phyloP scores from a whole-genome alignment of 2,888 invertebrate species.

The Terebella lapidaria region DNA sequence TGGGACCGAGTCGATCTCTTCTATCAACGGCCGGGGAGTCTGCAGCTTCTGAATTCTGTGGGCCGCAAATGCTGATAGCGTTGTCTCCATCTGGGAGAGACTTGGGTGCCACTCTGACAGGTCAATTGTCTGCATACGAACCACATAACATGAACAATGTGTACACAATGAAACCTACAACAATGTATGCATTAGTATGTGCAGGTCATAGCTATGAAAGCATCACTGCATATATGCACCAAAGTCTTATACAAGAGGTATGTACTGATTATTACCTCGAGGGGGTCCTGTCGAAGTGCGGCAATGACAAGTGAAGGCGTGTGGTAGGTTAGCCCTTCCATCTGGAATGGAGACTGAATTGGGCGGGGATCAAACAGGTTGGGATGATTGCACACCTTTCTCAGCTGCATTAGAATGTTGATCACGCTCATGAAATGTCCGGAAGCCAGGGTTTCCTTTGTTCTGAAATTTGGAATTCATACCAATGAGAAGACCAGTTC shows the following conservation, averaged over 20 bases:
- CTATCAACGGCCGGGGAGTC: conserved; percentile 67
- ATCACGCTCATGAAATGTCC: conserved; percentile 93
- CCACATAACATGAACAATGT: too few relatives aligned
- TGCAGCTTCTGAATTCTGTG: conserved; percentile 74
- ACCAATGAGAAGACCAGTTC: not conserved
- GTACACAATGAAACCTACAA: too few relatives aligned
- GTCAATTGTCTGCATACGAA: conserved; percentile 4
- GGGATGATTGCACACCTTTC: conserved; percentile 96
- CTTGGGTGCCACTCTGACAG: conserved; percentile 25
- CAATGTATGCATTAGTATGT: too few relatives aligned
- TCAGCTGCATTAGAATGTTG: conserved; percentile 96
- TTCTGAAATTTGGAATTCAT: conserved; percentile 69
- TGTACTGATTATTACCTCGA: too few relatives aligned
- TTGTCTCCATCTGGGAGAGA: conserved; percentile 63
- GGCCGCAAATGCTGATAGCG: conserved; percentile 75
- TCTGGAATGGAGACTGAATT: conserved; percentile 79
- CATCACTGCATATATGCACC: too few relatives aligned
- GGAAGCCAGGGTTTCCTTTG: conserved; percentile 83
- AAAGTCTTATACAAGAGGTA: too few relatives aligned
- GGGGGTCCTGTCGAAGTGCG: conserved; percentile 69
- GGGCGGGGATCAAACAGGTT: conserved; percentile 78
- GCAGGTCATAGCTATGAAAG: too few relatives aligned
- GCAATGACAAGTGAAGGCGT: conserved; percentile 65
- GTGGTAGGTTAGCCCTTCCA: conserved; percentile 65
- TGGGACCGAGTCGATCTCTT: conserved; percentile 63